A percentile compares a stretch with the other conserved stretches of the same genome.
Evolutionary conservation across 2,113 vertebrate species (phyloP).

Genomic region (Semnopithecus entellus): DNA sequence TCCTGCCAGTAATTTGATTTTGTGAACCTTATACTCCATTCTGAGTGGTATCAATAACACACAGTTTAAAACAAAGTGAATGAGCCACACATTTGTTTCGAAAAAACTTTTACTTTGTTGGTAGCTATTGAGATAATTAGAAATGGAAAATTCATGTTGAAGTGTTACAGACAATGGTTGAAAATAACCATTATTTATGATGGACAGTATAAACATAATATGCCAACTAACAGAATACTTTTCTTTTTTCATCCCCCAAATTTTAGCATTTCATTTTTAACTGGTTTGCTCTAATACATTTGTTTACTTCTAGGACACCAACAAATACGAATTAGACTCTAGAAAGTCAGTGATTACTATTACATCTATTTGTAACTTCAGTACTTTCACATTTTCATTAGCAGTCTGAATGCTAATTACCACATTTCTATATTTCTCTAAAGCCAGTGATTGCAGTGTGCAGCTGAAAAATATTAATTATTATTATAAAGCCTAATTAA

Average conservation of each 20-base stretch:
- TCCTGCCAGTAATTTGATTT: constrained; percentile 7
- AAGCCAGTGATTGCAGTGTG: constrained; percentile 7
- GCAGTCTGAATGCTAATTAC: constrained; percentile 46
- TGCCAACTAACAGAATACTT: background rate
- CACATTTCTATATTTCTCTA: constrained; percentile 58
- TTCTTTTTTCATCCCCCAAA: background rate
- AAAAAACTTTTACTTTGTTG: background rate
- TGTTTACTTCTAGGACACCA: constrained; percentile 22
- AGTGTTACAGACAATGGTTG: background rate
- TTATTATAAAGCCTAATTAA: constrained; percentile 64
- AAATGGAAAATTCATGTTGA: constrained; percentile 1
- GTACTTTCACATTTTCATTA: constrained; percentile 58
- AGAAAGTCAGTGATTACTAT: constrained; percentile 57
- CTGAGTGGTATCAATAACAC: background rate
- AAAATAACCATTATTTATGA: background rate
- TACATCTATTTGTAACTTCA: constrained; percentile 58
- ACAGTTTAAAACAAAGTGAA: constrained; percentile 23
- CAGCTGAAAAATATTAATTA: constrained; percentile 57
- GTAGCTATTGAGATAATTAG: constrained; percentile 26
- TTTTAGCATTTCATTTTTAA: constrained; percentile 45
- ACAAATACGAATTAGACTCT: constrained; percentile 36
- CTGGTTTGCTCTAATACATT: background rate
- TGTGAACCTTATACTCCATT: background rate
- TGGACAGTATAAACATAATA: background rate
- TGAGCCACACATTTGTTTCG: background rate